A percentile compares a stretch with the other conserved stretches of the same genome.
These are phyloP conservation scores for Gobio gobio DNA, from an alignment of 2,113 vertebrate species.

Conservation along the genomic window DNA sequence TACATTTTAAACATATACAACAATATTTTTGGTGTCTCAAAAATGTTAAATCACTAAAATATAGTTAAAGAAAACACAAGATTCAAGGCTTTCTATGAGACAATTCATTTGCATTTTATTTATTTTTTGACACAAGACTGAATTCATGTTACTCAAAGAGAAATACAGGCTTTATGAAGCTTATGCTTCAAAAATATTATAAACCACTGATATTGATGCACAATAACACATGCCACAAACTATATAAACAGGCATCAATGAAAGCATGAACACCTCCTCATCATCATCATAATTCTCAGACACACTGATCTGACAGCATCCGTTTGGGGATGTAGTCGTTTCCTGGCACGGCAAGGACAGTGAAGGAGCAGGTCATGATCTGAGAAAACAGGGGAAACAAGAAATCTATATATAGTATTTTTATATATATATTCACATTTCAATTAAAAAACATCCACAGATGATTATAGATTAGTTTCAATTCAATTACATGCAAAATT, in stretches of 20 bases:
- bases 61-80: neutral
- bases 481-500: neutral
- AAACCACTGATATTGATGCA: neutral
- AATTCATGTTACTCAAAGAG: neutral
- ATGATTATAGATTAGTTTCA: neutral
- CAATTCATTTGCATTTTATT: neutral
- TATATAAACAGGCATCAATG: neutral
- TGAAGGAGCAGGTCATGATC: constrained; percentile 59
- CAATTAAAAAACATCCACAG: neutral
- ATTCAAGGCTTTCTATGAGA: neutral
- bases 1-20: neutral
- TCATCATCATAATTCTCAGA: neutral
- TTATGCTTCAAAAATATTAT: neutral
- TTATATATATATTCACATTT: neutral
- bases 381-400: constrained; percentile 10
- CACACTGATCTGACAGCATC: constrained; percentile 50
- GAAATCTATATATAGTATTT: neutral
- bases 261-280: neutral
- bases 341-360: constrained; percentile 58
- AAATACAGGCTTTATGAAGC: neutral
- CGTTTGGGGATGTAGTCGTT: constrained; percentile 45
- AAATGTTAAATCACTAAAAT: neutral
- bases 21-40: neutral
- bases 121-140: neutral
- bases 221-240: neutral